Conservation (phyloP, 2,888 invertebrate genomes). For the Chloroclysta siterata region DNA sequence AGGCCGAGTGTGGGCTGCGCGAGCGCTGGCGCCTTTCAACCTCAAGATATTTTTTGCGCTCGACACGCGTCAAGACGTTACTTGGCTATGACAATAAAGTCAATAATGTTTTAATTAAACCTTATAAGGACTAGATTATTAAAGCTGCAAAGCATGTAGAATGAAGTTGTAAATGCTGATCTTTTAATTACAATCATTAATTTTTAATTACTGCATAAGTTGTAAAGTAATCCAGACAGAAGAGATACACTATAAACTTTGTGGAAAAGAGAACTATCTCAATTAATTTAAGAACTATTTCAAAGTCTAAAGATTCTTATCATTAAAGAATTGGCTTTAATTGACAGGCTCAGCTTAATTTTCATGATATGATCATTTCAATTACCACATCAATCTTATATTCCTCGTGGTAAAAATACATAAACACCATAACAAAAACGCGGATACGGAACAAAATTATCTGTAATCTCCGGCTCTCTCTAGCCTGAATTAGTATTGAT, state of each 20-base stretch:
- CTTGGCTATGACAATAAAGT: constrained; percentile 41
- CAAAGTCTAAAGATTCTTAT: background rate
- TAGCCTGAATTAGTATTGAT: constrained; percentile 44
- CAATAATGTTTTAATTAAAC: constrained; percentile 42
- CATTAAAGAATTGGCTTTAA: background rate
- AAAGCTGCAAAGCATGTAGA: constrained; percentile 28
- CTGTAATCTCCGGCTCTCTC: constrained; percentile 42
- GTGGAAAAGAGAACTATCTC: background rate
- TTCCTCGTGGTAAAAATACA: background rate
- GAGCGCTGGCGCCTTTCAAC: constrained; percentile 51
- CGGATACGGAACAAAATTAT: constrained; percentile 47
- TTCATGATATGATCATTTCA: too few relatives aligned
- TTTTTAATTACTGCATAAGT: constrained; percentile 22
- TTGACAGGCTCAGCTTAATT: background rate
- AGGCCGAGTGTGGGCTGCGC: constrained; percentile 69
- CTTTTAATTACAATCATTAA: constrained; percentile 24
- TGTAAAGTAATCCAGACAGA: background rate
- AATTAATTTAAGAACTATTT: background rate
- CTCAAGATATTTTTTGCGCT: constrained; percentile 52
- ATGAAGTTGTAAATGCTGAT: constrained; percentile 33
- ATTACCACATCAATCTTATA: too few relatives aligned
- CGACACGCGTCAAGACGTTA: constrained; percentile 47
- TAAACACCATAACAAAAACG: constrained; percentile 2
- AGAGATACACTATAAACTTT: constrained; percentile 1
- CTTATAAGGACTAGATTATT: constrained; percentile 30